Evolutionary conservation across 2,888 invertebrate species (phyloP).

Genomic region (Cantharis nigra): DNA sequence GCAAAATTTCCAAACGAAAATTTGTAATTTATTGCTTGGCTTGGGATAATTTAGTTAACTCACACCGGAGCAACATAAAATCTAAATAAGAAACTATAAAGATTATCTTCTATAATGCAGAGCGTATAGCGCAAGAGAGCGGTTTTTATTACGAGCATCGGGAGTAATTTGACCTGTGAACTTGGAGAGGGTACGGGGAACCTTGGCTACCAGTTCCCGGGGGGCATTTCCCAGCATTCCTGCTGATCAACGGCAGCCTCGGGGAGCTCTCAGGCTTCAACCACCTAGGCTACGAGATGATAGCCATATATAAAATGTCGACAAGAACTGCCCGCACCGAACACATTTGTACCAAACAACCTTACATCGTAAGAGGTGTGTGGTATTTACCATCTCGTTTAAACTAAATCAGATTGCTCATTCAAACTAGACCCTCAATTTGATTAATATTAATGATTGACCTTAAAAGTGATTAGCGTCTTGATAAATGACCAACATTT

Average conservation of each 20-base stretch:
- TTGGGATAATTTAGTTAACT: background rate
- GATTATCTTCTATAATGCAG: background rate
- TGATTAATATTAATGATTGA: background rate
- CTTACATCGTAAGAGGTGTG: background rate
- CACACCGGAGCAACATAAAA: background rate
- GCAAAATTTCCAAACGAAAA: background rate
- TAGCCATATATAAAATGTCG: slow-evolving; percentile 12
- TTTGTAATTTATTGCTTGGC: background rate
- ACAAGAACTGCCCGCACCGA: background rate
- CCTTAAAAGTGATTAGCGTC: background rate
- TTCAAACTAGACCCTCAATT: background rate
- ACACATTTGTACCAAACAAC: background rate
- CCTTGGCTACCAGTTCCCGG: slow-evolving; percentile 41
- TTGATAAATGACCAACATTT: background rate
- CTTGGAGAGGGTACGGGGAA: slow-evolving; percentile 34
- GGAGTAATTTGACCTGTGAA: slow-evolving; percentile 39
- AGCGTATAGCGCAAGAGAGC: background rate
- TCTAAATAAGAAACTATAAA: background rate
- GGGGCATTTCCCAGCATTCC: slow-evolving; percentile 44
- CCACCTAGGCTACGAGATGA: slow-evolving; percentile 18
- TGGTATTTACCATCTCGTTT: background rate
- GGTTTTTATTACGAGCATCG: slow-evolving; percentile 30
- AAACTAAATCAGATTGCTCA: background rate
- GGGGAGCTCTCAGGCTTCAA: slow-evolving; percentile 34
- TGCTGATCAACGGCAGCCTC: slow-evolving; percentile 34